Conservation (phyloP, 2,888 invertebrate species). For the Perdita meconis region DNA sequence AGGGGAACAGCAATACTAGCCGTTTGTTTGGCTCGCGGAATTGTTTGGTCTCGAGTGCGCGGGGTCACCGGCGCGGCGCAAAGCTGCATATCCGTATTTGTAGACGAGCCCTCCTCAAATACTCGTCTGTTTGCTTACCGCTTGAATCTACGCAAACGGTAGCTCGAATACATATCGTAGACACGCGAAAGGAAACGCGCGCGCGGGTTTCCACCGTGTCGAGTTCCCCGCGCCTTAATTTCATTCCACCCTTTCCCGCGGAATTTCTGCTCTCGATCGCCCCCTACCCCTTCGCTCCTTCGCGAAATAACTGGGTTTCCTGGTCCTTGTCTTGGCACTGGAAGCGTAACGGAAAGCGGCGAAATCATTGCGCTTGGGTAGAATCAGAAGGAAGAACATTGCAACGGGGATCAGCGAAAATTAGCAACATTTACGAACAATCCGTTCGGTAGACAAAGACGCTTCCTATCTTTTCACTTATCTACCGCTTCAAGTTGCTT, state of each 20-base stretch:
- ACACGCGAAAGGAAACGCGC: slow-evolving; percentile 42
- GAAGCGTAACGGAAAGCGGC: not conserved
- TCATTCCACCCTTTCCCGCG: slow-evolving; percentile 25
- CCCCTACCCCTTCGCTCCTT: not conserved
- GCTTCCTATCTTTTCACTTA: slow-evolving; percentile 17
- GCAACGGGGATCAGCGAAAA: not conserved
- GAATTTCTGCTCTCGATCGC: slow-evolving; percentile 16
- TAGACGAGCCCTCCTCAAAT: slow-evolving; percentile 70
- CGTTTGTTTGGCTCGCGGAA: slow-evolving; percentile 64
- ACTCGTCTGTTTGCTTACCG: slow-evolving; percentile 72
- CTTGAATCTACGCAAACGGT: slow-evolving; percentile 70
- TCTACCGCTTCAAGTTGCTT: slow-evolving; percentile 10
- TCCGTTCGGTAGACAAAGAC: slow-evolving; percentile 24
- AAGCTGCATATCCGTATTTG: slow-evolving; percentile 72
- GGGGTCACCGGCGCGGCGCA: slow-evolving; percentile 61
- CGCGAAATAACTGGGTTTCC: not conserved
- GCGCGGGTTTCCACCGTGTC: slow-evolving; percentile 8
- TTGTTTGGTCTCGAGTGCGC: slow-evolving; percentile 64
- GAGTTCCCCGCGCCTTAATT: slow-evolving; percentile 50
- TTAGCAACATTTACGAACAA: slow-evolving; percentile 11
- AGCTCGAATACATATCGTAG: slow-evolving; percentile 67
- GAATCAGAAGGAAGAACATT: not conserved
- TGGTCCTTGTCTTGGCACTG: not conserved
- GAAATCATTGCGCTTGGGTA: not conserved
- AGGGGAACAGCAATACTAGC: slow-evolving; percentile 54